Evolutionary conservation across 2,113 vertebrate species (phyloP).

Genomic region (Pelvicachromis taeniatus): DNA sequence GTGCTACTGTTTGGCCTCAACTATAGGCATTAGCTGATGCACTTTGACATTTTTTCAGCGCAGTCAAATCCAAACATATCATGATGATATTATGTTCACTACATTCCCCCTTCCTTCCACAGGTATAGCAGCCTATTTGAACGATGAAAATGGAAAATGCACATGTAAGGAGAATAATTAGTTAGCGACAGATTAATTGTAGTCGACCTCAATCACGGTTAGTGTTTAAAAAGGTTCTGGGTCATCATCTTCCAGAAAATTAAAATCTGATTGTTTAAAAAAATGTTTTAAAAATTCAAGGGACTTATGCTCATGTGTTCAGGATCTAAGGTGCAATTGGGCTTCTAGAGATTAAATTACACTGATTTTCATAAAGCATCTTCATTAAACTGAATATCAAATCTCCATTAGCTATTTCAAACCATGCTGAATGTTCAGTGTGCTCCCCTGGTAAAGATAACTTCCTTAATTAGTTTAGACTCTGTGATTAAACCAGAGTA

Average conservation of each 20-base stretch:
- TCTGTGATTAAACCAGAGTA: neutral
- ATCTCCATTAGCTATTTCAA: neutral
- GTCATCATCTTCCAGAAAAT: neutral
- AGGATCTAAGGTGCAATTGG: neutral
- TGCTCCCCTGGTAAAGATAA: neutral
- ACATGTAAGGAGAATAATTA: neutral
- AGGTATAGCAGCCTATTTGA: neutral
- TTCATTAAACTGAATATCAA: neutral
- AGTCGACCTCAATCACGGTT: neutral
- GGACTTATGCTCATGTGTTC: neutral
- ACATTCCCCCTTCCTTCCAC: neutral
- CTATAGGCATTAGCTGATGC: slow-evolving; percentile 16
- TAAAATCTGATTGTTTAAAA: neutral
- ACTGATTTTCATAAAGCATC: neutral
- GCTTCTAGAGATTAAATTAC: neutral
- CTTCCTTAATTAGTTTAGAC: neutral
- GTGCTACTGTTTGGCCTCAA: neutral
- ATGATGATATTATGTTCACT: neutral
- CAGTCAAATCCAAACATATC: neutral
- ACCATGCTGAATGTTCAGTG: neutral
- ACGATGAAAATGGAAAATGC: neutral
- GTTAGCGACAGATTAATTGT: neutral
- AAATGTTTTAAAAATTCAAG: neutral
- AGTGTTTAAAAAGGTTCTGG: neutral
- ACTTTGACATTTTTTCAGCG: neutral